Evolutionary conservation across 2,888 invertebrate genomes (phyloP).

Genomic region (Drosophila merina): DNA sequence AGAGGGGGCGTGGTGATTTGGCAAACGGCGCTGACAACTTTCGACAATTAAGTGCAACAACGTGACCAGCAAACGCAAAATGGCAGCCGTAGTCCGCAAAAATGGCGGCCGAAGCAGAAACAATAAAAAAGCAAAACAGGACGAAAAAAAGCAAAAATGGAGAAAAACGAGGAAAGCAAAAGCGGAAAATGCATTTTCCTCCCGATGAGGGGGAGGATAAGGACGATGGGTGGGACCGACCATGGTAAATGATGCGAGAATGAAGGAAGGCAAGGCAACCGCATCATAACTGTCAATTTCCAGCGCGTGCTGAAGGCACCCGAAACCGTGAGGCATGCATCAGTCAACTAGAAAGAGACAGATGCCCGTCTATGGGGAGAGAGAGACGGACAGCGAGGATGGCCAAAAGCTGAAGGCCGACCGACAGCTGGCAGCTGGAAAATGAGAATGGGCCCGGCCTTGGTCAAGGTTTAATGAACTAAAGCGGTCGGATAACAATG

Average conservation of each 20-base stretch:
- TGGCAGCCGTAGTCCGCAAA: conserved; percentile 31
- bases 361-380: neutral
- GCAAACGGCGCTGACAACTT: conserved; percentile 59
- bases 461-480: conserved; percentile 2
- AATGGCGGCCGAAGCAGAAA: conserved; percentile 22
- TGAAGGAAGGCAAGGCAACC: conserved; percentile 27
- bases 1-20: conserved; percentile 19
- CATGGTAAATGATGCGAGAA: conserved; percentile 11
- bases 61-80: conserved; percentile 67
- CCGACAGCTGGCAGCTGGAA: neutral
- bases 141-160: neutral
- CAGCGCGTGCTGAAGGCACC: conserved; percentile 19
- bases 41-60: conserved; percentile 73
- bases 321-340: conserved; percentile 16
- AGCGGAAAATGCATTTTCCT: conserved; percentile 28
- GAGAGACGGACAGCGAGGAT: neutral
- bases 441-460: neutral
- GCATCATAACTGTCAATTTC: conserved; percentile 41
- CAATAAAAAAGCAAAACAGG: conserved; percentile 4
- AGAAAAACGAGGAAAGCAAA: conserved; percentile 1
- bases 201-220: neutral
- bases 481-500: neutral
- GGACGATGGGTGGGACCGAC: neutral
- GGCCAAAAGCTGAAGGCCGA: neutral
- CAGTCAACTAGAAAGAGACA: conserved; percentile 3